A percentile compares a stretch with the other conserved stretches of the same genome.
phyloP scores from a whole-genome alignment of 2,113 vertebrate genomes.

The Ictidomys tridecemlineatus region DNA sequence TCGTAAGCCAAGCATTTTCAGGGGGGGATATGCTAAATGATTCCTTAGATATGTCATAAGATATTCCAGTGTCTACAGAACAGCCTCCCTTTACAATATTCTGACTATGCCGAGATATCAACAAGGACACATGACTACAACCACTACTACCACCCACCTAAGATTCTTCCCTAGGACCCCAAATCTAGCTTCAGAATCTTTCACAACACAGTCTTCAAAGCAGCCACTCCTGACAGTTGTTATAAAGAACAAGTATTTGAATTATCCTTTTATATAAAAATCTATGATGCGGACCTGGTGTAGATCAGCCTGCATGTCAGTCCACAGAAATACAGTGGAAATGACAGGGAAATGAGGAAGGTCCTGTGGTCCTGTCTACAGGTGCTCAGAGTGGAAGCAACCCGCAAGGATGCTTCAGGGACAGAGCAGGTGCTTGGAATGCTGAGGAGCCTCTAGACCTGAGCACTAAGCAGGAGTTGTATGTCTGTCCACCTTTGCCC shows the following conservation, averaged over 20 bases:
- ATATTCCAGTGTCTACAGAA: neutral
- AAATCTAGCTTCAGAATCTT: neutral
- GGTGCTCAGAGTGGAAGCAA: neutral
- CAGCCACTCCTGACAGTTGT: neutral
- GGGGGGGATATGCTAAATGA: neutral
- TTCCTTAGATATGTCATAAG: neutral
- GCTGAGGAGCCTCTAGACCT: neutral
- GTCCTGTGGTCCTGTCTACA: neutral
- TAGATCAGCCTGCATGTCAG: neutral
- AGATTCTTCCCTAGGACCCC: neutral
- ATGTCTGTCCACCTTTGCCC: neutral
- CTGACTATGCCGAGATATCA: too few species aligned
- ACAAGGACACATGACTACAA: neutral
- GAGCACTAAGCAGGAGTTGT: neutral
- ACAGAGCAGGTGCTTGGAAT: too few species aligned
- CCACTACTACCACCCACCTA: neutral
- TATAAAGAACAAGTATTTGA: neutral
- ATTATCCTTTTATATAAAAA: neutral
- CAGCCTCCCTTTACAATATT: neutral
- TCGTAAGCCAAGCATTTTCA: neutral
- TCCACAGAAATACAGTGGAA: too few species aligned
- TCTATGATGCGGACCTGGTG: neutral
- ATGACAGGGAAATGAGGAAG: too few species aligned
- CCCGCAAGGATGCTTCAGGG: too few species aligned
- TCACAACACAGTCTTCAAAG: neutral